These are phyloP conservation scores for Ostrea denselamellosa DNA, from an alignment of 1,140 invertebrate genomes.

Conservation along the genomic window DNA sequence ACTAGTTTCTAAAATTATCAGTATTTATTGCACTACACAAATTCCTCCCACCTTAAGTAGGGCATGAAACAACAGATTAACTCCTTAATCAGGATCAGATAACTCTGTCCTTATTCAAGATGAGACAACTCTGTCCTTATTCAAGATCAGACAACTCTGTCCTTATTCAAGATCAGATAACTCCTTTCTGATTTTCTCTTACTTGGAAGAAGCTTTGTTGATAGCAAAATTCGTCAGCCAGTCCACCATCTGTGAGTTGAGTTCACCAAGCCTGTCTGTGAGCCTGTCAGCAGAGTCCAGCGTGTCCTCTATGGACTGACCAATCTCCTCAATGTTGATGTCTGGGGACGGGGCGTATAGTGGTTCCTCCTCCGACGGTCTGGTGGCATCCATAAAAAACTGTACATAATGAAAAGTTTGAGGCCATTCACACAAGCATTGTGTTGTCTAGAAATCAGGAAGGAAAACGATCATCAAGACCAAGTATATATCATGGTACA, in stretches of 20 bases:
- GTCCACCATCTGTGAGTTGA: constrained; percentile 75
- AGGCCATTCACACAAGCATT: neutral
- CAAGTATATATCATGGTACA: no score
- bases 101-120: no score
- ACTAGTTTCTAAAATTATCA: no score
- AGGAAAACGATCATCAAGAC: no score
- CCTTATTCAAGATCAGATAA: neutral
- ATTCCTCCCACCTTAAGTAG: no score
- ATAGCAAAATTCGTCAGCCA: constrained; percentile 72
- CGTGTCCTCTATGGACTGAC: constrained; percentile 69
- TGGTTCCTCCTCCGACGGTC: constrained; percentile 72
- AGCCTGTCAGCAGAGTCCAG: constrained; percentile 71
- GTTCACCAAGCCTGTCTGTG: constrained; percentile 66
- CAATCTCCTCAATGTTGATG: constrained; percentile 74
- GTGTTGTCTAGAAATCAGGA: no score
- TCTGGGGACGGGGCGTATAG: constrained; percentile 69
- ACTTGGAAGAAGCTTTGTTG: constrained; percentile 73
- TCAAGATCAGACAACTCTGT: neutral
- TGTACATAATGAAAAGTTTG: constrained; percentile 54
- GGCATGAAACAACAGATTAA: no score
- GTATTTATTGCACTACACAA: no score
- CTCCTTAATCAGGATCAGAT: neutral
- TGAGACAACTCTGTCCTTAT: neutral
- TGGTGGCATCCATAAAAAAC: constrained; percentile 77
- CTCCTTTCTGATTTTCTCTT: constrained; percentile 33